phyloP scores from a whole-genome alignment of 2,888 invertebrate genomes.

The Diploptera punctata region DNA sequence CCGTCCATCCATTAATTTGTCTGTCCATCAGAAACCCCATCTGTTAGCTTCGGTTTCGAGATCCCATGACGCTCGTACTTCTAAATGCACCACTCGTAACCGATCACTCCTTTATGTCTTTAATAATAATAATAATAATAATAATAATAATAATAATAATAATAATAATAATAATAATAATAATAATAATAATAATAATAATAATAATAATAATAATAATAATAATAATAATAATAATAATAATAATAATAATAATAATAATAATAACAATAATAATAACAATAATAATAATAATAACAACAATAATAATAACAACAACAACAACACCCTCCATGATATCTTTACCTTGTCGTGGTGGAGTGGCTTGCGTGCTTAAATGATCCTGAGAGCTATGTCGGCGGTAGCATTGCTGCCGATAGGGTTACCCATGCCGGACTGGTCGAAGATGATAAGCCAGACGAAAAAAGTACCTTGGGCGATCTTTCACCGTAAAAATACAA shows the following conservation, averaged over 20 bases:
- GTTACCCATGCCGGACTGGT: too few species aligned
- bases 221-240: neutral
- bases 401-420: too few species aligned
- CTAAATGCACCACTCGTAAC: too few species aligned
- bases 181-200: neutral
- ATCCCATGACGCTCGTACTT: neutral
- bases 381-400: too few species aligned
- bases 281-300: neutral
- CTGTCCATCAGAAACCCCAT: neutral
- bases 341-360: too few species aligned
- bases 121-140: neutral
- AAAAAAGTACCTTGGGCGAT: too few species aligned
- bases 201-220: neutral
- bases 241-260: neutral
- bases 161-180: neutral
- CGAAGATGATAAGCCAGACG: too few species aligned
- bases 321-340: too few species aligned
- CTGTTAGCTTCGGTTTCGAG: neutral
- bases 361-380: too few species aligned
- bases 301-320: neutral
- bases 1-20: conserved; percentile 13
- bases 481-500: too few species aligned
- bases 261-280: neutral
- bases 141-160: neutral
- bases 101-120: neutral